Base-by-base conservation (phyloP, 37 sponge, comb jelly and placozoan genomes). In the Aphrocallistes beatrix region DNA sequence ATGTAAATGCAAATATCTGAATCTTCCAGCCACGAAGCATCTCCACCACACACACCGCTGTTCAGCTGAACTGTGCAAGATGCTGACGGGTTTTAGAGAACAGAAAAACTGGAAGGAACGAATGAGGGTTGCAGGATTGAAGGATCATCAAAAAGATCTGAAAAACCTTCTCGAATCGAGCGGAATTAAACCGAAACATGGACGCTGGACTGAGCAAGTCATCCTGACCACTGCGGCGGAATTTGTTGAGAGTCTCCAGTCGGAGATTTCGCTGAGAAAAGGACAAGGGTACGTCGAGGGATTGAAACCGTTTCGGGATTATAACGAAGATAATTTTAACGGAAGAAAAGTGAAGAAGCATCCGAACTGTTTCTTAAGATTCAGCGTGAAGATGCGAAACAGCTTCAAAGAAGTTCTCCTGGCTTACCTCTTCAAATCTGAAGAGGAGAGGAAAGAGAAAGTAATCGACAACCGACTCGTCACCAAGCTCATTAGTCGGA, bases 21-120 rank as follows among this genome's bases (percentile, higher is more conserved):
- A 60, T 28, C 21, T 60, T 6, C 32, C 25, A 30, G 75, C 75
- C 3, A 60, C 75, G 3, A 60, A 60, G 21, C 75, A 60, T 13
- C 75, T 60, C 25, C 75, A 60, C 3, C 8, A 30, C 10, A 28
- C 75, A 19, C 25, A 21, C 10, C 10, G 75, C 10, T 60, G 75
- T 28, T 25, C 10, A 25, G 75, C 75, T 13, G 75, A 60, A 60
- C 75, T 60, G 28, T 60, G 75, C 75, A 60, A 60, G n/a, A 60
- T 60, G 75, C 17, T 60, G 32, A 60, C 75, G 21, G 75, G 75
- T 6, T 60, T 60, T 30, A 21, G 75, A 13, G 75, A 60, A 60
- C 75, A 60, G 75, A 60, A 60, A 60, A 60, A 60, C n/a, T 60
- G 75, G 75, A 60, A 60, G 21, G 75, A 60, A 28, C 10, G 75